phyloP scores from a whole-genome alignment of 2,797 vertebrate genomes.

The Cynodonichthys magdalenae region DNA sequence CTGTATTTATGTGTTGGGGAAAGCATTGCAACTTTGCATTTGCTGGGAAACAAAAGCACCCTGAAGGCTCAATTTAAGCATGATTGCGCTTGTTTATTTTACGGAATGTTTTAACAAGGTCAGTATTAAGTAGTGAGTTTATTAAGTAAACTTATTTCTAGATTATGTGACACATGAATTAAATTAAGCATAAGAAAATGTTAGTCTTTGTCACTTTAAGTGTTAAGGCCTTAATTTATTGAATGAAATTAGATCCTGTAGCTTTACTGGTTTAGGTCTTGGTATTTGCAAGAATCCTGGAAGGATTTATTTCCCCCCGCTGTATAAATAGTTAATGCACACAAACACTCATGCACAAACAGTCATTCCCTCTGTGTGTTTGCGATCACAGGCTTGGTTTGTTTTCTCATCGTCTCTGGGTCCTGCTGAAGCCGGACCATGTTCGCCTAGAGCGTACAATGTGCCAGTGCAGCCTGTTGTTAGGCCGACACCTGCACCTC shows the following conservation, averaged over 20 bases:
- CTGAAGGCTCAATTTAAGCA: background rate
- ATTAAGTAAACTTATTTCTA: background rate
- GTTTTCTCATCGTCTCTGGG: slow-evolving; percentile 46
- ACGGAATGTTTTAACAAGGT: background rate
- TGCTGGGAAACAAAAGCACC: background rate
- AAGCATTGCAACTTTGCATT: no score
- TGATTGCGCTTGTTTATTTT: background rate
- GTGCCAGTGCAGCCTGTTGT: slow-evolving; percentile 60
- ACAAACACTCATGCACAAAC: slow-evolving; percentile 17
- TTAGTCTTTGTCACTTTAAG: background rate
- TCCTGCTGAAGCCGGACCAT: slow-evolving; percentile 69
- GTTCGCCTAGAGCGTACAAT: slow-evolving; percentile 49
- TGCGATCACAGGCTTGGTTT: slow-evolving; percentile 56
- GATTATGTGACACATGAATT: background rate
- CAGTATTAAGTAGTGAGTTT: background rate
- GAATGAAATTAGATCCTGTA: background rate
- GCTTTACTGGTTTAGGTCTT: slow-evolving; percentile 5
- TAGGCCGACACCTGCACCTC: slow-evolving; percentile 74
- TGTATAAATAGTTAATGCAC: slow-evolving; percentile 45
- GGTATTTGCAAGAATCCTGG: slow-evolving; percentile 27
- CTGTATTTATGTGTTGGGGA: no score
- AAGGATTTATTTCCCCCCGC: slow-evolving; percentile 36
- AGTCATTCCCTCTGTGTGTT: slow-evolving; percentile 49
- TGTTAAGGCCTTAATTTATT: background rate
- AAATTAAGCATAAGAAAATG: background rate